These are phyloP conservation scores for Drosophila asahinai DNA, from an alignment of 1,140 invertebrate genomes.

Conservation along the genomic window DNA sequence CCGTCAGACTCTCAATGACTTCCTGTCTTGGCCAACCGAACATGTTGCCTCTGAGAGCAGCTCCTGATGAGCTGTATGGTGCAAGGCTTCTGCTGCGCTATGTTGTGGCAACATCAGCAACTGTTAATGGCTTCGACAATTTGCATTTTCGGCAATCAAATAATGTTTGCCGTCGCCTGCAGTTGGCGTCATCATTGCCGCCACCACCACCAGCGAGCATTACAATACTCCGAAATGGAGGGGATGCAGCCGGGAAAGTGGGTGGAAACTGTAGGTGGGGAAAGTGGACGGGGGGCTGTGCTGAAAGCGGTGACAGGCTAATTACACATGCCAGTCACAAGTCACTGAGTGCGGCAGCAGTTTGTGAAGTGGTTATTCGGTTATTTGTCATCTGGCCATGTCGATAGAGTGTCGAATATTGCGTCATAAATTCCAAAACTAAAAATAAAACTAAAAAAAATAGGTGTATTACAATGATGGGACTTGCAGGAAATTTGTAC, in stretches of 20 bases:
- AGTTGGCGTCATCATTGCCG: slow-evolving; percentile 41
- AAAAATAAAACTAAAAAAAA: not conserved
- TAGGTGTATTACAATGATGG: too few species aligned
- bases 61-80: not conserved
- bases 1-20: slow-evolving; percentile 15
- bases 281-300: not conserved
- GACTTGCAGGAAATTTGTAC: too few species aligned
- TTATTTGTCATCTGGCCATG: slow-evolving; percentile 40
- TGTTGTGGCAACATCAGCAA: slow-evolving; percentile 34
- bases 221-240: slow-evolving; percentile 17
- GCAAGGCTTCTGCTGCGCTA: not conserved
- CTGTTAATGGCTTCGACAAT: slow-evolving; percentile 54
- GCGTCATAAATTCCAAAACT: slow-evolving; percentile 51
- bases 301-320: slow-evolving; percentile 47
- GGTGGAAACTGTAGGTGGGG: not conserved
- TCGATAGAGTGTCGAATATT: slow-evolving; percentile 42
- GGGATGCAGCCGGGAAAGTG: not conserved
- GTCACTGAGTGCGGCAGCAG: slow-evolving; percentile 20
- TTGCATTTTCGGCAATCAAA: slow-evolving; percentile 57
- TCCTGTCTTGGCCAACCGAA: slow-evolving; percentile 22
- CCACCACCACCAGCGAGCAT: slow-evolving; percentile 5
- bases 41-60: not conserved
- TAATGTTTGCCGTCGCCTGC: slow-evolving; percentile 48
- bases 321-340: slow-evolving; percentile 78
- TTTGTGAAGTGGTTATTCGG: slow-evolving; percentile 37